Percentiles rank a stretch among this genome's conserved stretches.
Conservation (phyloP, 2,888 invertebrate species). For the Callosobruchus maculatus region DNA sequence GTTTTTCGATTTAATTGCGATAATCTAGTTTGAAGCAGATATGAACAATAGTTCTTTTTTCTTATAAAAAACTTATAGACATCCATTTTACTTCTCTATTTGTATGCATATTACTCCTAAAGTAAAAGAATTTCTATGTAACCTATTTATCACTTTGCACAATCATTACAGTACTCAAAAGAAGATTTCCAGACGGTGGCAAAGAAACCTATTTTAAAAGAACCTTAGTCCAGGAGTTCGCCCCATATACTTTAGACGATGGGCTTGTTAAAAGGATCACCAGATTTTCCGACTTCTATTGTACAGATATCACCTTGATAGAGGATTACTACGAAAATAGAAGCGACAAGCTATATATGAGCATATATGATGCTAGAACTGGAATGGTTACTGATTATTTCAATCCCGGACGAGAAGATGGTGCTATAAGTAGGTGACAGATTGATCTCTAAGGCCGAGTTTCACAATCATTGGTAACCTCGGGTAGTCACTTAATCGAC, state of each 20-base stretch:
- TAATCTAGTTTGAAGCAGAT: no score
- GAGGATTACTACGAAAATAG: constrained; percentile 66
- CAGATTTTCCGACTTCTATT: constrained; percentile 60
- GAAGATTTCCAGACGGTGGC: constrained; percentile 70
- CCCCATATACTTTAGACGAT: constrained; percentile 70
- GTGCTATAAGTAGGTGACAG: constrained; percentile 63
- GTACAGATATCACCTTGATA: constrained; percentile 45
- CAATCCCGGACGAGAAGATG: constrained; percentile 63
- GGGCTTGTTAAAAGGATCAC: constrained; percentile 66
- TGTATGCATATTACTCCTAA: no score
- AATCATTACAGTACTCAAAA: constrained; percentile 33
- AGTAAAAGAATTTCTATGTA: background rate
- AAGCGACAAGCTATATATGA: constrained; percentile 58
- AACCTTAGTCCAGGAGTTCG: constrained; percentile 70
- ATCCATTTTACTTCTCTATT: no score
- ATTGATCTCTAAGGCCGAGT: no score
- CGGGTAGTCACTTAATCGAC: no score
- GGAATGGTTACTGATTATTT: constrained; percentile 60
- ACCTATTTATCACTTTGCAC: background rate
- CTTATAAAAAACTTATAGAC: no score
- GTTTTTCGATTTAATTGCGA: no score
- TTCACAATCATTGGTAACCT: no score
- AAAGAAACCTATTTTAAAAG: constrained; percentile 69
- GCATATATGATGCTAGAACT: constrained; percentile 53
- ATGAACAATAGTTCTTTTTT: no score